Evolutionary conservation across 2,888 invertebrate species (phyloP).

Genomic region (Lamellibrachia satsuma): DNA sequence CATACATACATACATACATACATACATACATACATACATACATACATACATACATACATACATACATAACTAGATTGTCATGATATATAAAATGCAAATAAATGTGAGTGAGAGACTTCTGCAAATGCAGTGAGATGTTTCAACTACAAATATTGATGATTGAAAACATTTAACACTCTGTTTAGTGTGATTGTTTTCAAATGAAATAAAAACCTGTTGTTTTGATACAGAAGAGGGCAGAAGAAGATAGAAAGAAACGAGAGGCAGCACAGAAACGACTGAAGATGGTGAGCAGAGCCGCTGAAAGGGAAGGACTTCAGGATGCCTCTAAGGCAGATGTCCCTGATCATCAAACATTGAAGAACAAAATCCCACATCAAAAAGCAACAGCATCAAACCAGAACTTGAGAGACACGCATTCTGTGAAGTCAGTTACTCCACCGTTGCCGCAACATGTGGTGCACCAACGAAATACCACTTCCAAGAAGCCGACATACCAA

Average conservation of each 20-base stretch:
- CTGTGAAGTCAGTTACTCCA: neutral
- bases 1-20: neutral
- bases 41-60: slow-evolving; percentile 20
- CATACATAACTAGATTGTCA: neutral
- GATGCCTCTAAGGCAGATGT: neutral
- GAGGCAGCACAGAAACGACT: neutral
- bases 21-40: neutral
- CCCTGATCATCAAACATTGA: neutral
- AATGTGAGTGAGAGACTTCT: too few relatives aligned
- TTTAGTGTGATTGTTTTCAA: neutral
- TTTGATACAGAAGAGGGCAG: neutral
- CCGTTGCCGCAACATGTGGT: neutral
- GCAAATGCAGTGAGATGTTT: too few relatives aligned
- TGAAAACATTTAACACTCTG: neutral
- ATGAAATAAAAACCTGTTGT: neutral
- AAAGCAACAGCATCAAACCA: neutral
- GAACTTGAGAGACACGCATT: neutral
- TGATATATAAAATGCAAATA: neutral
- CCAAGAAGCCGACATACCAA: neutral
- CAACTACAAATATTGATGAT: too few relatives aligned
- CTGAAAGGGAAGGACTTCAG: neutral
- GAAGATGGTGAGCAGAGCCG: neutral
- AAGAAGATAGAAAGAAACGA: neutral
- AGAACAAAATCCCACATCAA: slow-evolving; percentile 8
- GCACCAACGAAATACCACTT: neutral